phyloP scores from a whole-genome alignment of 2,797 vertebrate genomes.

The Hypotaenidia okinawae region DNA sequence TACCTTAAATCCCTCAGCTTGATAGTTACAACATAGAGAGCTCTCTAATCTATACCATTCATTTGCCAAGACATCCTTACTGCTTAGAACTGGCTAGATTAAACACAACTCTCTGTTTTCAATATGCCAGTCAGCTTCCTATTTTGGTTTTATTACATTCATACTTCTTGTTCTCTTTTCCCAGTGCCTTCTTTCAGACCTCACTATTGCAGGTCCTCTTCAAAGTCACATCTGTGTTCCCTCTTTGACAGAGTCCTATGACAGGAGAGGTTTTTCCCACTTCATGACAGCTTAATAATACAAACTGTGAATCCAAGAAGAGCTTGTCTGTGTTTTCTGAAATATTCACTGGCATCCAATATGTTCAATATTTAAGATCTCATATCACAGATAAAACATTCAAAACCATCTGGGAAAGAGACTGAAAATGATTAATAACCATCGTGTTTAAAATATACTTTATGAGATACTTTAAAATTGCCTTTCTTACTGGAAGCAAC shows the following conservation, averaged over 20 bases:
- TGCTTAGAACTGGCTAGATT: not conserved
- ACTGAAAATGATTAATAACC: slow-evolving; percentile 37
- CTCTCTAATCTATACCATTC: not conserved
- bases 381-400: slow-evolving; percentile 9
- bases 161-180: not conserved
- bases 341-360: not conserved
- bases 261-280: not conserved
- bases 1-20: not conserved
- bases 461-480: not conserved
- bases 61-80: not conserved
- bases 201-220: not conserved
- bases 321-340: slow-evolving; percentile 6
- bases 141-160: not conserved
- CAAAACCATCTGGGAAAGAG: slow-evolving; percentile 9
- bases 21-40: not conserved
- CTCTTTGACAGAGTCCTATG: not conserved
- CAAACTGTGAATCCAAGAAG: slow-evolving; percentile 44
- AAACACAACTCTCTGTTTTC: not conserved
- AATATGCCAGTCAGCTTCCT: not conserved
- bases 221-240: not conserved
- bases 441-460: not conserved
- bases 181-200: not conserved
- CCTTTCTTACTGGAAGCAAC: not conserved
- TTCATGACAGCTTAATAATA: slow-evolving; percentile 19
- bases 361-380: slow-evolving; percentile 26